Base-by-base conservation (phyloP, 1,140 invertebrate genomes). In the Pseudomyrmex flavicornis region DNA sequence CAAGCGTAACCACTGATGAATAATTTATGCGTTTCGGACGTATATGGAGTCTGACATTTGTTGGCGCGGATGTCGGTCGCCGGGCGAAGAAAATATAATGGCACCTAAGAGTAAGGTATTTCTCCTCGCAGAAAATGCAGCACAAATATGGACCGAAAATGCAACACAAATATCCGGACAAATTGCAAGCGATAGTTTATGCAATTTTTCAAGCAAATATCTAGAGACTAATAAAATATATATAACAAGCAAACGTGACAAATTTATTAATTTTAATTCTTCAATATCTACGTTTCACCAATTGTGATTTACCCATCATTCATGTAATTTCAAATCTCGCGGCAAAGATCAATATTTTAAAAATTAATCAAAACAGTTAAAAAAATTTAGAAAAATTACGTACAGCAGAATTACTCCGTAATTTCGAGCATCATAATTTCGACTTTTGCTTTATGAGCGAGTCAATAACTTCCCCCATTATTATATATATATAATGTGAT, bases 1-100 rank as follows among this genome's bases (percentile, higher is more conserved):
- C 66, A 59, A 50, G 59, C 54, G 85, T 75, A 84, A 84, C 82
- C 5, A 61, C 35, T 65, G 82, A 87, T 88, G 86, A 88, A 88
- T 88, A 88, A 88, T 87, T 88, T 88, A 87, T 88, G 15, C 62
- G 2, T 58, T 46, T 61, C 58, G 26, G 56, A 17, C n/a, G 63
- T 75, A 80, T 86, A 86, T 61, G 69, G 58, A 17, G 7, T 63
- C 17, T 84, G 54, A 74, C 73, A 68, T 69, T 62, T 26, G 63
- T 69, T 48, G 9, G 56, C 12, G 56, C 84, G 46, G 54, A 58
- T 48, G n/a, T 17, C 20, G 26, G 52, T 69, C 17, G 35, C 54
- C 52, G 63, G 2, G 17, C 46, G 13, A 26, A 5, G 26, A 17
- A 66, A 69, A 52, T 65, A 77, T 13, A 22, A 62, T n/a, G 26